Evolutionary conservation across 1,140 invertebrate genomes (phyloP).

Genomic region (Drosophila gunungcola): DNA sequence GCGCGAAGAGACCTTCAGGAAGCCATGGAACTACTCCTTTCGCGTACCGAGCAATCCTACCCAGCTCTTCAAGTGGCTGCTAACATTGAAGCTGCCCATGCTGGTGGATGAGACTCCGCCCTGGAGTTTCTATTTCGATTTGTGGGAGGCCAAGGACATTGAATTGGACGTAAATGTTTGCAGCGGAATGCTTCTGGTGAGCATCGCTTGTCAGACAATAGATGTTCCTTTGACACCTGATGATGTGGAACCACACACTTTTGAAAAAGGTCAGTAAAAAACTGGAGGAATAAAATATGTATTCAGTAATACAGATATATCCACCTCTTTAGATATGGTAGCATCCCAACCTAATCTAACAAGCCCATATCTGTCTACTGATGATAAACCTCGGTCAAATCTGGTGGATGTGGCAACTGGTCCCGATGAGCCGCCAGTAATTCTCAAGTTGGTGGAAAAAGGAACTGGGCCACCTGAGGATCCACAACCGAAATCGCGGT

Average conservation of each 20-base stretch:
- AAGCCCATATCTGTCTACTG: too few species aligned
- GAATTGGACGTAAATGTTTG: background rate
- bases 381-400: too few species aligned
- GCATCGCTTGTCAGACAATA: background rate
- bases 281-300: too few species aligned
- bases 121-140: background rate
- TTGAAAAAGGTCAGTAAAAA: background rate
- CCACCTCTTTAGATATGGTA: background rate
- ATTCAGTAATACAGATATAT: background rate
- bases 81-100: background rate
- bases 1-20: background rate
- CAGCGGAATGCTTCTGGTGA: conserved; percentile 1
- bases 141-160: background rate
- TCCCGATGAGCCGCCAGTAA: background rate
- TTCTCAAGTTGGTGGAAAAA: background rate
- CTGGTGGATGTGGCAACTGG: background rate
- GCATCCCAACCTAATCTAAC: background rate
- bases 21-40: background rate
- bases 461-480: background rate
- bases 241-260: background rate
- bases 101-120: conserved; percentile 1
- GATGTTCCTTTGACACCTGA: background rate
- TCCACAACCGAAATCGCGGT: background rate
- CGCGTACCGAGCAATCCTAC: background rate
- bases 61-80: background rate